phyloP scores from a whole-genome alignment of 2,888 invertebrate genomes.

The Falcaria lacertinaria region DNA sequence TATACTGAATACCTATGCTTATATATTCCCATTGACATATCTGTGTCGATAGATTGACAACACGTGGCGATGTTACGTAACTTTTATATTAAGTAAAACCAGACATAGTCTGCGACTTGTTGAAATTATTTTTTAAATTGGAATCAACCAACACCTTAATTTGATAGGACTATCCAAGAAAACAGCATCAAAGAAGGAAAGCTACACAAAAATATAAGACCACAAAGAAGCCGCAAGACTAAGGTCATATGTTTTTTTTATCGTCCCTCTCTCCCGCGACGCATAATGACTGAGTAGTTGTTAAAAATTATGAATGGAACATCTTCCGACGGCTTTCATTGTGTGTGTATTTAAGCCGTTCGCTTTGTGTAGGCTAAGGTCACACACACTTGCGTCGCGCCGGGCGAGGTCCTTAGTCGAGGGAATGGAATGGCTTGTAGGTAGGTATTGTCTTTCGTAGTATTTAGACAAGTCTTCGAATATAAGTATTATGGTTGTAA shows the following conservation, averaged over 20 bases:
- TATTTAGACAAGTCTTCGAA: neutral
- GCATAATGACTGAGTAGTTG: slow-evolving; percentile 73
- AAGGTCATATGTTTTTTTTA: slow-evolving; percentile 39
- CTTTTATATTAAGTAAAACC: neutral
- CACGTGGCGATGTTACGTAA: neutral
- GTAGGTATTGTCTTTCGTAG: neutral
- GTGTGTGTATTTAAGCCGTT: slow-evolving; percentile 38
- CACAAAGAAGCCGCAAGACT: slow-evolving; percentile 32
- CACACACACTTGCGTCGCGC: slow-evolving; percentile 21
- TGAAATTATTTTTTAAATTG: neutral
- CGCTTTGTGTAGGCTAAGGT: slow-evolving; percentile 13
- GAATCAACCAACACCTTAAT: neutral
- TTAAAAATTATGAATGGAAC: slow-evolving; percentile 76
- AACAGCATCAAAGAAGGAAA: neutral
- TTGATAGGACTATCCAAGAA: neutral
- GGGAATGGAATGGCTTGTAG: neutral
- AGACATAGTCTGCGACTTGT: neutral
- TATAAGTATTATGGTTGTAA: too few relatives aligned
- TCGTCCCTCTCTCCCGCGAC: slow-evolving; percentile 49
- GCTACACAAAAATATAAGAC: slow-evolving; percentile 3
- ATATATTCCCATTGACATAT: too few relatives aligned
- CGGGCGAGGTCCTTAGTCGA: too few relatives aligned
- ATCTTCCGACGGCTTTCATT: slow-evolving; percentile 39
- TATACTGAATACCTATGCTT: too few relatives aligned
- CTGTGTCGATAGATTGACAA: neutral